phyloP scores from a whole-genome alignment of 2,888 invertebrate genomes.

The Spialia ferax region DNA sequence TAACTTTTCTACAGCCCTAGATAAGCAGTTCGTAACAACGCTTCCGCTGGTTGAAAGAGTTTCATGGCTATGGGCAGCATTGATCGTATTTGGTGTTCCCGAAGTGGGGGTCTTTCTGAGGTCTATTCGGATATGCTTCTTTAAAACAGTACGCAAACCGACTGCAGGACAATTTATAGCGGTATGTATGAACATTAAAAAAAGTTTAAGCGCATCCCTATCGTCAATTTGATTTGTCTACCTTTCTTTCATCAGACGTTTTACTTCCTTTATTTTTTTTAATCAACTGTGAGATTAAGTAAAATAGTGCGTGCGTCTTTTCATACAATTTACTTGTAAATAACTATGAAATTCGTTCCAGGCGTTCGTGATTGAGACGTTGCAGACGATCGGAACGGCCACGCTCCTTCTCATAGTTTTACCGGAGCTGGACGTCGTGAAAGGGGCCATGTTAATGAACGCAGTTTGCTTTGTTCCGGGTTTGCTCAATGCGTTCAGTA shows the following conservation, averaged over 20 bases:
- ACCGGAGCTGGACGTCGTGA: slow-evolving; percentile 93
- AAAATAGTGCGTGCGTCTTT: no score
- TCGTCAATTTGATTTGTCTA: no score
- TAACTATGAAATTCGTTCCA: slow-evolving; percentile 52
- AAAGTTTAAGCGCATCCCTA: no score
- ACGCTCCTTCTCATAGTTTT: slow-evolving; percentile 91
- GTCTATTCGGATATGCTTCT: slow-evolving; percentile 90
- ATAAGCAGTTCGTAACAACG: slow-evolving; percentile 87
- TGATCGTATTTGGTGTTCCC: slow-evolving; percentile 92
- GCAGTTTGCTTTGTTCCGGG: slow-evolving; percentile 94
- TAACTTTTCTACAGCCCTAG: slow-evolving; percentile 76
- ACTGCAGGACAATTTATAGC: slow-evolving; percentile 82
- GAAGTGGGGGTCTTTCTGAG: slow-evolving; percentile 91
- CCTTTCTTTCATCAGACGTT: no score
- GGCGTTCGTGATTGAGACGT: slow-evolving; percentile 91
- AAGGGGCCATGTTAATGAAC: slow-evolving; percentile 94
- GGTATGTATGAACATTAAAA: slow-evolving; percentile 66
- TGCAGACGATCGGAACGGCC: slow-evolving; percentile 92
- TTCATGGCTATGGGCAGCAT: slow-evolving; percentile 93
- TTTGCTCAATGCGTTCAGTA: slow-evolving; percentile 88
- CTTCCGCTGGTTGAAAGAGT: slow-evolving; percentile 89
- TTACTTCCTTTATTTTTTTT: no score
- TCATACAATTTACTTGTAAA: no score
- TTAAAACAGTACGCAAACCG: slow-evolving; percentile 89
- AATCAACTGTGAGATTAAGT: no score